Evolutionary conservation across 2,113 vertebrate genomes (phyloP), one percentile per base, ranked within the genome.

Genomic region (Sander lucioperca): DNA sequence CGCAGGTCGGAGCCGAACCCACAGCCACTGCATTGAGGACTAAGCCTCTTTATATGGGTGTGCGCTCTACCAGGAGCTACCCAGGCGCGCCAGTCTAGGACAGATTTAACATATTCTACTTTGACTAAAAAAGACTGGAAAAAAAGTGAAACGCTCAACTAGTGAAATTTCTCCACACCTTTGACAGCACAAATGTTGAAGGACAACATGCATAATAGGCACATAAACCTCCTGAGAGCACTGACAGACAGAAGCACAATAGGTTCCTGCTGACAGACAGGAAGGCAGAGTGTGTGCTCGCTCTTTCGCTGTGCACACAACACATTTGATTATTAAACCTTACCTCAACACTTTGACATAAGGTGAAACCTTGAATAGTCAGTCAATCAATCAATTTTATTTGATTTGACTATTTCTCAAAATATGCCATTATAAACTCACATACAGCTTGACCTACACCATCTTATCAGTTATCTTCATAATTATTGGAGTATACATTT

Each of bases 241-340:
- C 45, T 88, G 85, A 88, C 86, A 86, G 81, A 89, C 65, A 69
- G 82, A 82, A 39, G 45, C 58, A 80, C 85, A 86, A 89, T 88
- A 56, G 62, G 69, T 25, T 80, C 54, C 74, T 84, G 89, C 68
- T 93, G 90, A 91, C 80, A 87, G 87, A 88, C 16, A 9, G 58
- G 71, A 68, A 48, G 53, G 56, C 19, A 59, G 74, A 18, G 47
- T 70, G 86, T 30, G 58, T 3, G 59, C 27, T 66, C 12, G 12
- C 7, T 71, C 19, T 36, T 71, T 63, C 12, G 12, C 43, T 51
- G 16, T 47, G 43, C 47, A 72, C 59, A 67, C 58, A 54, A 25
- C 56, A 59, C 70, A 69, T 48, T 61, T 83, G 12, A 74, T 80
- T 82, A 43, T 71, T 36, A 80, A 85, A 74, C 64, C 50, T 82